These are phyloP conservation scores for Epicampocera succincta DNA, from an alignment of 2,888 invertebrate genomes.

Conservation along the genomic window DNA sequence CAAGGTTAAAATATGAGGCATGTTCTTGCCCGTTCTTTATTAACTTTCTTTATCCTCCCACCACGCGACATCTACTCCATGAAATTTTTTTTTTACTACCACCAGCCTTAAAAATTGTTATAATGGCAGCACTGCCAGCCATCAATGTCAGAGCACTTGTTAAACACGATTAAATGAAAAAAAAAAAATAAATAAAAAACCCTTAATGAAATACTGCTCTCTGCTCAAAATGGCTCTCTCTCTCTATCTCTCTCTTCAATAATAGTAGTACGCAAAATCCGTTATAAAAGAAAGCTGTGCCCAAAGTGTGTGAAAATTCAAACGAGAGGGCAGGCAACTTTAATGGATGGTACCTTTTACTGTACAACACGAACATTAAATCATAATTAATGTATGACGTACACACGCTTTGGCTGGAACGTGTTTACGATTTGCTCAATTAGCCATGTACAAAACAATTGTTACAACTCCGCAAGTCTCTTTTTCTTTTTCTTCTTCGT, in stretches of 20 bases:
- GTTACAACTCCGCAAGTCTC: no score
- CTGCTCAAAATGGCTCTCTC: not conserved
- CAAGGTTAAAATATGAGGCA: no score
- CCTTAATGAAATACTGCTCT: constrained; percentile 14
- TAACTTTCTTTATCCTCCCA: no score
- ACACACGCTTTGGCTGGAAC: constrained; percentile 7
- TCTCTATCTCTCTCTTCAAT: no score
- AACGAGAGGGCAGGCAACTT: not conserved
- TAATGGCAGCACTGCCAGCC: constrained; percentile 5
- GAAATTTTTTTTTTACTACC: no score
- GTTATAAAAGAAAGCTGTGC: not conserved
- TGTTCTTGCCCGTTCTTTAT: no score
- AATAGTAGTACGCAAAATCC: constrained; percentile 60
- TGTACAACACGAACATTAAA: constrained; percentile 38
- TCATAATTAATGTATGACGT: constrained; percentile 62
- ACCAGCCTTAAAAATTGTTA: no score
- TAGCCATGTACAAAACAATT: no score
- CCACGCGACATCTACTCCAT: no score
- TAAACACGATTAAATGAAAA: constrained; percentile 18
- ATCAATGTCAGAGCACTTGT: constrained; percentile 61
- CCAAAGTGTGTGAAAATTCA: constrained; percentile 2
- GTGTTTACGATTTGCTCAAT: not conserved
- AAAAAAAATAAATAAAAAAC: constrained; percentile 6
- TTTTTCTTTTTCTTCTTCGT: no score
- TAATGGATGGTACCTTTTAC: constrained; percentile 31